phyloP scores from a whole-genome alignment of 2,113 vertebrate genomes.

The Buteo buteo region DNA sequence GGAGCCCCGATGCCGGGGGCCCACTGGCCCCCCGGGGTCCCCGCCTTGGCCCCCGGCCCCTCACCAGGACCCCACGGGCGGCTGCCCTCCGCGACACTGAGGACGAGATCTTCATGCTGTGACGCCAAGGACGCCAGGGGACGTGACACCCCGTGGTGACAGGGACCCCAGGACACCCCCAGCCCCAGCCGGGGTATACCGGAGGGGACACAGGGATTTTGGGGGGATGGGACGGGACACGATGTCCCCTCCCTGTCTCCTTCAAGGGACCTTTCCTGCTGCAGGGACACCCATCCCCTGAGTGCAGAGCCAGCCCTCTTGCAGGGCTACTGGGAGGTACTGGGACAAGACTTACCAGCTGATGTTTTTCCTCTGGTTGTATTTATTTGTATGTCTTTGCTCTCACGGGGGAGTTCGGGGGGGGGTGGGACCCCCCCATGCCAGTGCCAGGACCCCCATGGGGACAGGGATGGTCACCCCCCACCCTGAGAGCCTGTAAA shows the following conservation, averaged over 20 bases:
- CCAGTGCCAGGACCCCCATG: background rate
- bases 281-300: background rate
- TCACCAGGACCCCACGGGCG: slow-evolving; percentile 79
- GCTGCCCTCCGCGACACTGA: slow-evolving; percentile 77
- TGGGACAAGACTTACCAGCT: background rate
- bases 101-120: slow-evolving; percentile 91
- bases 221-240: too few species aligned
- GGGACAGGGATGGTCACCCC: background rate
- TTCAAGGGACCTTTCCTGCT: background rate
- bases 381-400: background rate
- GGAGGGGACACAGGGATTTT: background rate
- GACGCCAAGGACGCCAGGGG: background rate
- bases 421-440: background rate
- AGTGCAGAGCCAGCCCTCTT: background rate
- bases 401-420: accelerated
- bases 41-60: slow-evolving; percentile 71
- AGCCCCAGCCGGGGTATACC: too few species aligned
- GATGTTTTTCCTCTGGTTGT: background rate
- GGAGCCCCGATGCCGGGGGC: accelerated
- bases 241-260: background rate
- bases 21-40: slow-evolving; percentile 43
- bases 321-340: background rate
- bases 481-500: background rate
- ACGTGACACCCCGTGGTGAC: background rate
- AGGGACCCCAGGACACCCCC: background rate